phyloP scores from a whole-genome alignment of 1,140 invertebrate species.

The Carposina sasakii region DNA sequence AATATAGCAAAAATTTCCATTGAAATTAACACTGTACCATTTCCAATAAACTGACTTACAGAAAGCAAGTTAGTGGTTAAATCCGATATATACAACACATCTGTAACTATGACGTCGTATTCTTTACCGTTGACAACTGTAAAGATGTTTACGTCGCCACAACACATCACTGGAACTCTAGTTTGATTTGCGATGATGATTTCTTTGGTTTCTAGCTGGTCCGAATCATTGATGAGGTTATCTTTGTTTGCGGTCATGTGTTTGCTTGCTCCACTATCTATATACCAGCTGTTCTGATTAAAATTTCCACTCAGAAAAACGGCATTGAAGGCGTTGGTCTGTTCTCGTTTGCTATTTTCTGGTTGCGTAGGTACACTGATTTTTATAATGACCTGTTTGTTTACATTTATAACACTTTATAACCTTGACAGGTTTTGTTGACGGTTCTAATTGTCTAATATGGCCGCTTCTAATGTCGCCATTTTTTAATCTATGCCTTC shows the following conservation, averaged over 20 bases:
- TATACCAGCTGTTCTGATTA: constrained; percentile 14
- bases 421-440: too few species aligned
- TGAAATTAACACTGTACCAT: constrained; percentile 23
- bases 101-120: constrained; percentile 22
- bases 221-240: constrained; percentile 17
- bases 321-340: constrained; percentile 22
- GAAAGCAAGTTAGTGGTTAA: constrained; percentile 25
- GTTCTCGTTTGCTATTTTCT: constrained; percentile 11
- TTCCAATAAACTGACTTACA: constrained; percentile 23
- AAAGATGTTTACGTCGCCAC: constrained; percentile 29
- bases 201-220: constrained; percentile 23
- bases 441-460: too few species aligned
- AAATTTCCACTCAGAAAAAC: constrained; percentile 20
- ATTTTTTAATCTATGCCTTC: too few species aligned
- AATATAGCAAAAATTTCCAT: constrained; percentile 2
- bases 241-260: constrained; percentile 24
- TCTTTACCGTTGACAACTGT: constrained; percentile 12
- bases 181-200: constrained; percentile 36
- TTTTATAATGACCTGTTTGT: background rate
- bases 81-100: constrained; percentile 21
- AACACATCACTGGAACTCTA: constrained; percentile 29
- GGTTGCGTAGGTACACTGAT: background rate
- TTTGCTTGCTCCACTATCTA: constrained; percentile 27
- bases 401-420: too few species aligned
- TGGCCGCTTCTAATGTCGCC: too few species aligned